These are phyloP conservation scores for Cheirogaleus major DNA, from an alignment of 2,797 vertebrate genomes.

Conservation along the genomic window DNA sequence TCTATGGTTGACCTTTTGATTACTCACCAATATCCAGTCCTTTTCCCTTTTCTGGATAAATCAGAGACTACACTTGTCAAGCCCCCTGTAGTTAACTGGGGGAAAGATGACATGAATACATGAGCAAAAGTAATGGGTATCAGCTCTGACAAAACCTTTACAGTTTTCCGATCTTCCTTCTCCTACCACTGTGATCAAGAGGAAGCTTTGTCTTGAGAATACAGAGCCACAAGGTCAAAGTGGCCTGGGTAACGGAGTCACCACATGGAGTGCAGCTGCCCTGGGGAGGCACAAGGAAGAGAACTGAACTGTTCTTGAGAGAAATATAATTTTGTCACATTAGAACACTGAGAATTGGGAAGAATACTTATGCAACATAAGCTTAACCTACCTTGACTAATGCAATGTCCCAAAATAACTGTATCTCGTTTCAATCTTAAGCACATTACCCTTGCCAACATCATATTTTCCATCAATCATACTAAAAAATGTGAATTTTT, in stretches of 20 bases:
- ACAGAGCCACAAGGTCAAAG: neutral
- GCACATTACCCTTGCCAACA: neutral
- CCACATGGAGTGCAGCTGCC: neutral
- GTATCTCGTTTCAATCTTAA: neutral
- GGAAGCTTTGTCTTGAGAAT: neutral
- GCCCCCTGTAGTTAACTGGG: neutral
- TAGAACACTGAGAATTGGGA: neutral
- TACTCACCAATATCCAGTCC: neutral
- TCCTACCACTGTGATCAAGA: neutral
- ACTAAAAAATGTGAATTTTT: neutral
- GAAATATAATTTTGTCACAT: neutral
- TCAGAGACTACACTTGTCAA: neutral
- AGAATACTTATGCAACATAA: neutral
- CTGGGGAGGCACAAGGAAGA: neutral
- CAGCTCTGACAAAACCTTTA: neutral
- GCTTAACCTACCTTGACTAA: neutral
- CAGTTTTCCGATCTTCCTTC: neutral
- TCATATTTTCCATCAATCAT: neutral
- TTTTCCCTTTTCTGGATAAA: neutral
- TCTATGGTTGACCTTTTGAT: neutral
- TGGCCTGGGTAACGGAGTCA: neutral
- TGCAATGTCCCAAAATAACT: neutral
- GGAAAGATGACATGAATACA: neutral
- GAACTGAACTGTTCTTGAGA: neutral
- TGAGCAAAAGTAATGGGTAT: neutral